phyloP scores from a whole-genome alignment of 2,888 invertebrate species.

The Perizoma affinitatum region DNA sequence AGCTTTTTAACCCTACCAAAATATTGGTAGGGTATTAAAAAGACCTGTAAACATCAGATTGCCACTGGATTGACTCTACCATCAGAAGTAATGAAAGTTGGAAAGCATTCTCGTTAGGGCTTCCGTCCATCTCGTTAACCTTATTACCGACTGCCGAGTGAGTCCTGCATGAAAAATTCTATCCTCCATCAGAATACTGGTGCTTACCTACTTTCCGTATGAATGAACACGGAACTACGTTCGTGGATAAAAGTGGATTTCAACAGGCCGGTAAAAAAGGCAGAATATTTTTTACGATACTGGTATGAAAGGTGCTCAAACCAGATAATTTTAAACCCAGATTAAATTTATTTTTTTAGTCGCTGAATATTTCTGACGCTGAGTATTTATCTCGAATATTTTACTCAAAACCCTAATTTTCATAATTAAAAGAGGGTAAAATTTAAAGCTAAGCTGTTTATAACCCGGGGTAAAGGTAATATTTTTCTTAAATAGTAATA shows the following conservation, averaged over 20 bases:
- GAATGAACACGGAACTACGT: conserved; percentile 48
- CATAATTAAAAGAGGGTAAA: too few species aligned
- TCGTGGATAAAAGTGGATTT: conserved; percentile 37
- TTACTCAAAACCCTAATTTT: too few species aligned
- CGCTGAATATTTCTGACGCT: background rate
- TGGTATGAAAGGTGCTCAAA: conserved; percentile 25
- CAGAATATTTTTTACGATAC: conserved; percentile 19
- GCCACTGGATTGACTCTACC: conserved; percentile 36
- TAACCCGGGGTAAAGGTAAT: background rate
- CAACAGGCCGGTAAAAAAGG: conserved; percentile 26
- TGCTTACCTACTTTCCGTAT: conserved; percentile 43
- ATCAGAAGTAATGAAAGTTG: conserved; percentile 63
- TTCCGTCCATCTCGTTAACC: conserved; percentile 72
- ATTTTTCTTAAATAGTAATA: conserved; percentile 4
- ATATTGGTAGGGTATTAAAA: too few species aligned
- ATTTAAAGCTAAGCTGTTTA: too few species aligned
- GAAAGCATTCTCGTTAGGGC: conserved; percentile 65
- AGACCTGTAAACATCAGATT: background rate
- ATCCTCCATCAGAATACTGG: conserved; percentile 34
- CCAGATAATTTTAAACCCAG: conserved; percentile 22
- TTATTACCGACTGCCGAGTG: conserved; percentile 60
- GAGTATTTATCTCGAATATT: too few species aligned
- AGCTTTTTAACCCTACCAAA: too few species aligned
- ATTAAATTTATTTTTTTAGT: conserved; percentile 10
- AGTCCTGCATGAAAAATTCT: conserved; percentile 50